These are phyloP conservation scores for Pammene aurita DNA, from an alignment of 2,888 invertebrate genomes.

Conservation along the genomic window DNA sequence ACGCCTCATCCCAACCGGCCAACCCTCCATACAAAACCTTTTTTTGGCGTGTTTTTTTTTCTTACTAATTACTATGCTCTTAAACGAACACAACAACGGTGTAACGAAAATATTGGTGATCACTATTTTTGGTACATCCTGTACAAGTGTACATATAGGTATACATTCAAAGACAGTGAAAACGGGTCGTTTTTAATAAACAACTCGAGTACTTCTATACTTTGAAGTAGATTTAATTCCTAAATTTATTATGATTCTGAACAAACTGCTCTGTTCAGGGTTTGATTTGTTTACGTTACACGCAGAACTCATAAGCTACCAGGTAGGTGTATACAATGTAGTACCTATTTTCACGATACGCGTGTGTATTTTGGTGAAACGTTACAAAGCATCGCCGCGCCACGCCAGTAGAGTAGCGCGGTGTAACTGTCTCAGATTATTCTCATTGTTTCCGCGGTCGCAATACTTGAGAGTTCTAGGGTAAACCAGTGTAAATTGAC, in stretches of 20 bases:
- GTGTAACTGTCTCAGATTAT: slow-evolving; percentile 40
- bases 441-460: not conserved
- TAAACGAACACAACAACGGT: too few relatives aligned
- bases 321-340: not conserved
- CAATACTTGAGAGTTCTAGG: not conserved
- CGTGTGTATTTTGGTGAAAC: not conserved
- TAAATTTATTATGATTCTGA: not conserved
- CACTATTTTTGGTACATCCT: too few relatives aligned
- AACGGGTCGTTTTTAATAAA: too few relatives aligned
- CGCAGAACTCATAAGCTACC: not conserved
- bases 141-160: too few relatives aligned
- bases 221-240: too few relatives aligned
- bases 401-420: slow-evolving; percentile 5
- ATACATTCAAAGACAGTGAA: too few relatives aligned
- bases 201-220: too few relatives aligned
- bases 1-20: too few relatives aligned
- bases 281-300: not conserved
- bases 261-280: not conserved
- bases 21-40: too few relatives aligned
- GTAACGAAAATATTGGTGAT: too few relatives aligned
- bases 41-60: too few relatives aligned
- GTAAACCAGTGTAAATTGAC: not conserved
- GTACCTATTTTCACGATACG: not conserved
- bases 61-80: too few relatives aligned
- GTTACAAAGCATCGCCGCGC: slow-evolving; percentile 10